These are phyloP conservation scores for Heliconius melpomene DNA, from an alignment of 1,140 invertebrate species.

Conservation along the genomic window DNA sequence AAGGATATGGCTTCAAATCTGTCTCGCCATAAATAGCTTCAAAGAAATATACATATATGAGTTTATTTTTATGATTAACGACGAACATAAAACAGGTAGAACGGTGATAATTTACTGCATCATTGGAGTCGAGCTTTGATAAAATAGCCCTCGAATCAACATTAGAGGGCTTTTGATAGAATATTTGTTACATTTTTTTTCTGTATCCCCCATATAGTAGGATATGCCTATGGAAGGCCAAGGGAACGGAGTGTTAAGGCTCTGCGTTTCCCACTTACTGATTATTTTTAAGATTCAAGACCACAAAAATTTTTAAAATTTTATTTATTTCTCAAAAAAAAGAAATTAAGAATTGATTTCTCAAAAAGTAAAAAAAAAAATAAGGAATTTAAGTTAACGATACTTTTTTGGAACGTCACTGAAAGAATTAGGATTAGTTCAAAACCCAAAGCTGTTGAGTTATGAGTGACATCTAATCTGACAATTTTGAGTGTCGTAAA, in stretches of 20 bases:
- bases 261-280: background rate
- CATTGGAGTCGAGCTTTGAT: constrained; percentile 40
- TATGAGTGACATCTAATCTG: background rate
- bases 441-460: constrained; percentile 1
- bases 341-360: too few relatives aligned
- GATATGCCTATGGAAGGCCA: background rate
- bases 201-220: background rate
- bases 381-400: background rate
- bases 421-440: background rate
- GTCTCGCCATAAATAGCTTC: constrained; percentile 30
- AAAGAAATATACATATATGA: constrained; percentile 30
- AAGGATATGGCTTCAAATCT: constrained; percentile 25
- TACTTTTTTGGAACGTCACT: background rate
- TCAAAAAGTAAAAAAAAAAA: too few relatives aligned
- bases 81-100: constrained; percentile 39
- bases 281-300: too few relatives aligned
- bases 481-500: background rate
- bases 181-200: background rate
- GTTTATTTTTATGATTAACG: constrained; percentile 42
- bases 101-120: constrained; percentile 32
- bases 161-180: constrained; percentile 26
- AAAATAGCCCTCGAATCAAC: constrained; percentile 36
- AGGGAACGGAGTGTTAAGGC: background rate
- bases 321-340: too few relatives aligned
- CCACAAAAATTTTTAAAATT: too few relatives aligned